Evolutionary conservation across 2,888 invertebrate genomes (phyloP).

Genomic region (Lacanobia wlatinum): DNA sequence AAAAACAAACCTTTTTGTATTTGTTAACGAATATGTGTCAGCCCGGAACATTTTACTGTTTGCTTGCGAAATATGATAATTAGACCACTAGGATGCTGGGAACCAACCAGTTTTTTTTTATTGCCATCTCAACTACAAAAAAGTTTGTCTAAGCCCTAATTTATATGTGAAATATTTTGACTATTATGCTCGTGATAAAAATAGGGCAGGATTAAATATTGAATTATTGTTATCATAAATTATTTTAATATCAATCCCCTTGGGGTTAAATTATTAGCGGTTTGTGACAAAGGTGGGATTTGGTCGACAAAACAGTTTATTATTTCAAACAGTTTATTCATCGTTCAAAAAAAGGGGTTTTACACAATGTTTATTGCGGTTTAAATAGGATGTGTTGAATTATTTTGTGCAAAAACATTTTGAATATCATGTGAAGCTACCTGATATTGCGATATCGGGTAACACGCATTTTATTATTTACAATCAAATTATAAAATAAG

Average conservation of each 20-base stretch:
- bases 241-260: slow-evolving; percentile 71
- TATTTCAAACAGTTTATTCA: slow-evolving; percentile 48
- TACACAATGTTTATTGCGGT: slow-evolving; percentile 29
- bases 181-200: slow-evolving; percentile 58
- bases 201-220: slow-evolving; percentile 70
- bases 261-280: slow-evolving; percentile 70
- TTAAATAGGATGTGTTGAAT: slow-evolving; percentile 16
- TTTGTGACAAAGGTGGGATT: slow-evolving; percentile 73
- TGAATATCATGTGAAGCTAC: neutral
- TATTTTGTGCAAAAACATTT: neutral
- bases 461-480: neutral
- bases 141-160: slow-evolving; percentile 63
- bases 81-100: slow-evolving; percentile 60
- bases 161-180: slow-evolving; percentile 66
- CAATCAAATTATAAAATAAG: neutral
- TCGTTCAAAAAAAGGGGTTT: slow-evolving; percentile 33
- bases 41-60: slow-evolving; percentile 62
- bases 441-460: neutral
- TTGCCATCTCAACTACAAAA: slow-evolving; percentile 81
- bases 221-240: slow-evolving; percentile 78
- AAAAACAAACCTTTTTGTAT: slow-evolving; percentile 24
- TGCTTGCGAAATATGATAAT: slow-evolving; percentile 76
- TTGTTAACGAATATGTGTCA: slow-evolving; percentile 42
- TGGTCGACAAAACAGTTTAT: slow-evolving; percentile 68
- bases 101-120: slow-evolving; percentile 69